A percentile compares a stretch with the other conserved stretches of the same genome.
These are phyloP conservation scores for Eulemur rubriventer DNA, from an alignment of 2,797 vertebrate genomes.

Conservation along the genomic window DNA sequence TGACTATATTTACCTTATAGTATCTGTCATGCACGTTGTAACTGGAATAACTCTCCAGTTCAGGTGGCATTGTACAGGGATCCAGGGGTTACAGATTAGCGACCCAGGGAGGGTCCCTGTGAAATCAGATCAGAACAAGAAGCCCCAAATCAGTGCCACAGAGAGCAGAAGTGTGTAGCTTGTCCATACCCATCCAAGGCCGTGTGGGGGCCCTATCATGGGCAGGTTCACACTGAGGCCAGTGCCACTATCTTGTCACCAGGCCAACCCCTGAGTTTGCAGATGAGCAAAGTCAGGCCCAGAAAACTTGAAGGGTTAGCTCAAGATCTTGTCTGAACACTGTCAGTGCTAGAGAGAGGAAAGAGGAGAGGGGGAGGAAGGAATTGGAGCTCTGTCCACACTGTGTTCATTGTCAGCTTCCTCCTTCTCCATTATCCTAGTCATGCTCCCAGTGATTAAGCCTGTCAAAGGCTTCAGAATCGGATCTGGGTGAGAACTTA, in stretches of 20 bases:
- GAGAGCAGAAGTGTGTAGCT: neutral
- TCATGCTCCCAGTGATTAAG: neutral
- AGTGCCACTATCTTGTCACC: neutral
- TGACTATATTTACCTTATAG: neutral
- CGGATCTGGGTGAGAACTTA: neutral
- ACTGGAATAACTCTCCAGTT: neutral
- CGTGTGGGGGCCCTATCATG: fast-evolving
- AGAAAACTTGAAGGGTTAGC: neutral
- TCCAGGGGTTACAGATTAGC: neutral
- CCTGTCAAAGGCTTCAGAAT: neutral
- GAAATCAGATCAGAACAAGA: neutral
- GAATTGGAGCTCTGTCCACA: neutral
- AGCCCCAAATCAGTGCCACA: neutral
- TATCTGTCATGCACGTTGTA: neutral
- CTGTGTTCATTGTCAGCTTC: neutral
- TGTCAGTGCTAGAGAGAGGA: neutral
- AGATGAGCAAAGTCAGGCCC: neutral
- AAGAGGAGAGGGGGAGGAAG: neutral
- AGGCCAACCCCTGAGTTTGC: neutral
- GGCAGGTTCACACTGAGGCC: neutral
- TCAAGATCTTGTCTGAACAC: neutral
- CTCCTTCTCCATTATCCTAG: neutral
- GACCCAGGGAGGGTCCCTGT: neutral
- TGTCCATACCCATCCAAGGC: neutral
- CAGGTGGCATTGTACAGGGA: neutral